Evolutionary conservation across 2,797 vertebrate species (phyloP).

Genomic region (Danio tinwini): DNA sequence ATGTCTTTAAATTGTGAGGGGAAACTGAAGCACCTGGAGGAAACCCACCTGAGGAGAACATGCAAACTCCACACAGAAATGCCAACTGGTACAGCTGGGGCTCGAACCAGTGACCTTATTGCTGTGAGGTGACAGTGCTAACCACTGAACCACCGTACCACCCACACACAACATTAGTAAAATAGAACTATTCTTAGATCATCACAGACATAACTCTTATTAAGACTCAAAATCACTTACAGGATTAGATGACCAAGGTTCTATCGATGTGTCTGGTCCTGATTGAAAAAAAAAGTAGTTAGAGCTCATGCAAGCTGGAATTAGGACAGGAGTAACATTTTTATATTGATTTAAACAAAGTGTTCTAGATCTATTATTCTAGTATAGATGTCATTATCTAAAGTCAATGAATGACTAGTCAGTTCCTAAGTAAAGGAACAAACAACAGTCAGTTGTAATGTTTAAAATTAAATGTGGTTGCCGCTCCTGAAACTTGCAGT

Average conservation of each 20-base stretch:
- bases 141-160: too few species aligned
- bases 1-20: too few species aligned
- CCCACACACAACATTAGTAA: too few species aligned
- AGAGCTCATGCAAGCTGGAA: neutral
- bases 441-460: too few species aligned
- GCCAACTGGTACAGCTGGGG: too few species aligned
- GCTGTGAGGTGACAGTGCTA: too few species aligned
- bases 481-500: too few species aligned
- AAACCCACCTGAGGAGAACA: too few species aligned
- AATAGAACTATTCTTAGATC: neutral
- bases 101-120: too few species aligned
- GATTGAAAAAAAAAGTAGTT: neutral
- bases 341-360: neutral
- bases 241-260: accelerated
- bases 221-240: neutral
- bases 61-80: too few species aligned
- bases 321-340: neutral
- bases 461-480: too few species aligned
- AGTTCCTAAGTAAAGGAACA: neutral
- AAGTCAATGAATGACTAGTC: neutral
- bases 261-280: neutral
- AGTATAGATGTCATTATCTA: neutral
- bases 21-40: too few species aligned
- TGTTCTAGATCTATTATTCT: neutral
- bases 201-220: neutral